Evolutionary conservation across 2,888 invertebrate genomes (phyloP).

Genomic region (Malachius bipustulatus): DNA sequence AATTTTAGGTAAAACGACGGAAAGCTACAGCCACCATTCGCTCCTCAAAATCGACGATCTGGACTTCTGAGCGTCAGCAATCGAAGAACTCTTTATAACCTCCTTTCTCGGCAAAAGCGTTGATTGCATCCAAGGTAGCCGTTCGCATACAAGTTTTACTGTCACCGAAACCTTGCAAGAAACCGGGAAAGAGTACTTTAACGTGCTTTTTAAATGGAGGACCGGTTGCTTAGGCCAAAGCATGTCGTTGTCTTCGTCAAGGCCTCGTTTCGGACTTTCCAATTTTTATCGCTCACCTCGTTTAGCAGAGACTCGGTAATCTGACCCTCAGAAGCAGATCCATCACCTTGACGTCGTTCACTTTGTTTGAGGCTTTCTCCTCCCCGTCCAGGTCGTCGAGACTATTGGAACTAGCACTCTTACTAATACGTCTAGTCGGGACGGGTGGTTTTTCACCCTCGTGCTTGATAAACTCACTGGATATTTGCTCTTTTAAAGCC

Average conservation of each 20-base stretch:
- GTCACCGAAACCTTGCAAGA: slow-evolving; percentile 70
- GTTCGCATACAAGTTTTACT: slow-evolving; percentile 68
- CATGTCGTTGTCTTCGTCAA: slow-evolving; percentile 55
- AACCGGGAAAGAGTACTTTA: slow-evolving; percentile 70
- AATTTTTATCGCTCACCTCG: slow-evolving; percentile 81
- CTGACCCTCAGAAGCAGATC: slow-evolving; percentile 67
- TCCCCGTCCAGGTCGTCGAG: slow-evolving; percentile 39
- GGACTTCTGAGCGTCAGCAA: slow-evolving; percentile 71
- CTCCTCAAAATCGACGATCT: slow-evolving; percentile 74
- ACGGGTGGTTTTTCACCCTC: slow-evolving; percentile 62
- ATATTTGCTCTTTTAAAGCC: slow-evolving; percentile 70
- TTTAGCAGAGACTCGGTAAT: slow-evolving; percentile 70
- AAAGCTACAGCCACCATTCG: slow-evolving; percentile 77
- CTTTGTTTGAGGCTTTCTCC: slow-evolving; percentile 32
- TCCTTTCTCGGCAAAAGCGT: slow-evolving; percentile 73
- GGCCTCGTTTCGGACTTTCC: slow-evolving; percentile 79
- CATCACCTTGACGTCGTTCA: slow-evolving; percentile 42
- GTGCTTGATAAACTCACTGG: slow-evolving; percentile 74
- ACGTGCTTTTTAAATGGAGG: slow-evolving; percentile 66
- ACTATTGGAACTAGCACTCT: slow-evolving; percentile 46
- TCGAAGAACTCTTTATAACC: slow-evolving; percentile 71
- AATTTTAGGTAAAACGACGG: slow-evolving; percentile 66
- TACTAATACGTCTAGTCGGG: slow-evolving; percentile 49
- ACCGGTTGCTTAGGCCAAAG: slow-evolving; percentile 73
- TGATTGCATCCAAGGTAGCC: slow-evolving; percentile 71